Percentiles rank a stretch among this genome's conserved stretches.
Evolutionary conservation across 2,113 vertebrate species (phyloP).

Genomic region (Ginglymostoma cirratum): DNA sequence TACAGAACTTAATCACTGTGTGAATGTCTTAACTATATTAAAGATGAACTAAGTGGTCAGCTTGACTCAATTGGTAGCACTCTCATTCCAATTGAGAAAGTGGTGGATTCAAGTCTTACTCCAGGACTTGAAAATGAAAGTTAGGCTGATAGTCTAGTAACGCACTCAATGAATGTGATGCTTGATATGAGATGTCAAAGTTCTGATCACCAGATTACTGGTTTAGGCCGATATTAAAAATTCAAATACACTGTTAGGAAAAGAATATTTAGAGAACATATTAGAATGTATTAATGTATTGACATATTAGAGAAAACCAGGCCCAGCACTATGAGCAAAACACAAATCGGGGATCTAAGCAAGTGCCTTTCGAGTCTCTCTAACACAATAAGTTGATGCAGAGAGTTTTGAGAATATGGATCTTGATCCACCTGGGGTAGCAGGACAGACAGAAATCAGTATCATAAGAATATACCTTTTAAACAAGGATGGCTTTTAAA

Average conservation of each 20-base stretch:
- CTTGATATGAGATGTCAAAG: not conserved
- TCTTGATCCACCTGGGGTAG: no score
- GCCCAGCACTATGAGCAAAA: no score
- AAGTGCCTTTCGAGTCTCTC: no score
- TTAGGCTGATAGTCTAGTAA: not conserved
- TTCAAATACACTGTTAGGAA: not conserved
- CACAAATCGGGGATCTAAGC: no score
- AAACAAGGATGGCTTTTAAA: no score
- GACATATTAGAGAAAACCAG: no score
- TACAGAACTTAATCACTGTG: constrained; percentile 30
- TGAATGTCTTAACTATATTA: not conserved
- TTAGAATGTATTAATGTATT: no score
- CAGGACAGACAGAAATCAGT: no score
- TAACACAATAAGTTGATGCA: no score
- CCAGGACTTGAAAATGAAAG: not conserved
- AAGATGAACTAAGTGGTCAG: not conserved
- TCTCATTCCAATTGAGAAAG: not conserved
- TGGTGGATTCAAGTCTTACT: not conserved
- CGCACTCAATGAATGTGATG: not conserved
- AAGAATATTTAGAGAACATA: not conserved
- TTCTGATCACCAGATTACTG: not conserved
- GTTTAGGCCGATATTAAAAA: not conserved
- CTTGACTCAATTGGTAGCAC: not conserved
- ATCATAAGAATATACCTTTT: no score
- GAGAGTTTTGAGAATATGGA: no score